Conservation (phyloP, 2,113 vertebrate species). For the Gadus macrocephalus region DNA sequence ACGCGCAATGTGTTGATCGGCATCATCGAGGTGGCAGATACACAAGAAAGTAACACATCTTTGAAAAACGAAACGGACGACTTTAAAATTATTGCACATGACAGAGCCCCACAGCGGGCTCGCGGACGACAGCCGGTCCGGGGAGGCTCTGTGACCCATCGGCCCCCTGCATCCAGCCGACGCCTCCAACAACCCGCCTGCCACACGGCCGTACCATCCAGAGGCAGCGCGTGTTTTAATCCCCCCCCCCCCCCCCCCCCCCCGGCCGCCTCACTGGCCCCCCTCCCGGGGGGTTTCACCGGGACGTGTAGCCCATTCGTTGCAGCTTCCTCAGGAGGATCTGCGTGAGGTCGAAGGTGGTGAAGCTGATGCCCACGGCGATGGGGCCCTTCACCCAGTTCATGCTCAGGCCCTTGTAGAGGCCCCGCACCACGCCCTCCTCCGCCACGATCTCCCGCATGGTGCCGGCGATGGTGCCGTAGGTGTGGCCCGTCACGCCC, state of each 20-base stretch:
- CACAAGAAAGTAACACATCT: no score
- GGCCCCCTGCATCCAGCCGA: no score
- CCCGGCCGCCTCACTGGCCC: not conserved
- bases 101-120: no score
- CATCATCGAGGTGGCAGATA: no score
- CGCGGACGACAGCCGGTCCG: no score
- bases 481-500: slow-evolving; percentile 83
- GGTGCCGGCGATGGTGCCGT: slow-evolving; percentile 81
- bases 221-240: slow-evolving; percentile 29
- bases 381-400: slow-evolving; percentile 99
- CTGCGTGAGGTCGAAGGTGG: slow-evolving; percentile 94
- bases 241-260: no score
- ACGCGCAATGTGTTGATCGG: no score
- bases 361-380: slow-evolving; percentile 97
- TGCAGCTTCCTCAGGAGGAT: slow-evolving; percentile 84
- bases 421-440: slow-evolving; percentile 83
- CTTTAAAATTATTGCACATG: no score
- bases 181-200: no score
- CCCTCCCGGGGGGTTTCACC: slow-evolving; percentile 38
- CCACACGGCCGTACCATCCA: slow-evolving; percentile 12
- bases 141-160: no score
- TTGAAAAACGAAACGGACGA: no score
- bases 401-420: slow-evolving; percentile 99
- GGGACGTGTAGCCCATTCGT: slow-evolving; percentile 53
- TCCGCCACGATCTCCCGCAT: slow-evolving; percentile 82